Percentiles rank a stretch among this genome's conserved stretches.
Evolutionary conservation across 2,113 vertebrate species (phyloP).

Genomic region (Mesembrinibis cayennensis): DNA sequence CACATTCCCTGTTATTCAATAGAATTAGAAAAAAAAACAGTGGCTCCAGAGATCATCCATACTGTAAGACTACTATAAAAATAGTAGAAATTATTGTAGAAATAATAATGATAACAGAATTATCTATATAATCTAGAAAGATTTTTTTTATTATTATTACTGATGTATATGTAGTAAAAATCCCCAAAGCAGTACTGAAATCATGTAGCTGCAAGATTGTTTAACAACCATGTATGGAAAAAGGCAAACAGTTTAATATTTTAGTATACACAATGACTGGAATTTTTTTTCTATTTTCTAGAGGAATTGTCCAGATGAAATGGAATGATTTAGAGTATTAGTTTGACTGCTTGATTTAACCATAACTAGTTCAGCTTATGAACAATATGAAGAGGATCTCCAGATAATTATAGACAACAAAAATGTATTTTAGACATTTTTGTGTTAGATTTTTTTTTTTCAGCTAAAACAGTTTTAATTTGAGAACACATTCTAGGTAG

Average conservation of each 20-base stretch:
- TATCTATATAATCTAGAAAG: neutral
- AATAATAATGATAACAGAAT: neutral
- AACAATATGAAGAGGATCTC: neutral
- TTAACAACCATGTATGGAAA: neutral
- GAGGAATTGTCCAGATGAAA: neutral
- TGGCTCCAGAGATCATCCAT: neutral
- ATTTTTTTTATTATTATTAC: neutral
- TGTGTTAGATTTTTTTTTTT: neutral
- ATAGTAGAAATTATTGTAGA: neutral
- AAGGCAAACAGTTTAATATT: neutral
- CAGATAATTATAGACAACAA: neutral
- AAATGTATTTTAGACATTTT: neutral
- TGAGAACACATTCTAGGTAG: neutral
- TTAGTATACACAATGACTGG: neutral
- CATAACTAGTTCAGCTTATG: neutral
- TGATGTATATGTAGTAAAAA: neutral
- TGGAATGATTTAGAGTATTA: neutral
- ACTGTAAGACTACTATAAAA: neutral
- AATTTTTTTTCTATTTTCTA: neutral
- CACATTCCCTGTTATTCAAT: neutral
- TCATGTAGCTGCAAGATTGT: neutral
- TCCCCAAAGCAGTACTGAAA: neutral
- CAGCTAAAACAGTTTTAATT: neutral
- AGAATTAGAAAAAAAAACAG: neutral
- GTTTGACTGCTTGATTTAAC: neutral